Conservation (phyloP, 2,888 invertebrate genomes). For the Eudemis profundana region DNA sequence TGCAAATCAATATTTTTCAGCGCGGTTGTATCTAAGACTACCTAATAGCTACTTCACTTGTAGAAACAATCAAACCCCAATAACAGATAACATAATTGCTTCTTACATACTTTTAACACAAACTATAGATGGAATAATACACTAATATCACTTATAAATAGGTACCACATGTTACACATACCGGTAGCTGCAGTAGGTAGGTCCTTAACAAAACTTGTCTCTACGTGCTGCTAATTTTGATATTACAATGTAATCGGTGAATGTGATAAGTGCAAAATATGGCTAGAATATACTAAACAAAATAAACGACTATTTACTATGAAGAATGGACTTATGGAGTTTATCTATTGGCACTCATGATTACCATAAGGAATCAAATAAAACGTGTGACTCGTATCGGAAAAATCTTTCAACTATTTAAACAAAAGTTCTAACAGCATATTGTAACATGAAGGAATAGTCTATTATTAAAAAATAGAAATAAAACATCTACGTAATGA, state of each 20-base stretch:
- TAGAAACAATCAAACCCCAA: constrained; percentile 33
- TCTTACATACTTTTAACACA: constrained; percentile 40
- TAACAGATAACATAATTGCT: constrained; percentile 32
- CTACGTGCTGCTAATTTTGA: constrained; percentile 41
- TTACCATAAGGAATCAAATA: constrained; percentile 46
- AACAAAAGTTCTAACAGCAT: constrained; percentile 51
- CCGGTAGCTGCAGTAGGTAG: constrained; percentile 17
- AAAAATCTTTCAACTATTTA: not conserved
- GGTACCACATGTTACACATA: constrained; percentile 45
- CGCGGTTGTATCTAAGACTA: constrained; percentile 33
- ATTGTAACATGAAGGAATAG: constrained; percentile 52
- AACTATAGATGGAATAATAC: constrained; percentile 37
- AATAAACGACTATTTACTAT: constrained; percentile 1
- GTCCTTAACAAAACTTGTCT: constrained; percentile 51
- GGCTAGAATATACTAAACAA: constrained; percentile 9
- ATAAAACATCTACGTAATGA: constrained; percentile 50
- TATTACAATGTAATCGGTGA: constrained; percentile 29
- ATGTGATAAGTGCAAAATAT: constrained; percentile 31
- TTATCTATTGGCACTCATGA: constrained; percentile 66
- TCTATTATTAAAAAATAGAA: constrained; percentile 48
- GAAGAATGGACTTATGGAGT: not conserved
- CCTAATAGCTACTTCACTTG: constrained; percentile 18
- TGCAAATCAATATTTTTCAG: constrained; percentile 32
- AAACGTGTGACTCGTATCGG: not conserved
- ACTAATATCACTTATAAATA: constrained; percentile 46